These are phyloP conservation scores for Lithophane socia DNA, from an alignment of 2,888 invertebrate species.

Conservation along the genomic window DNA sequence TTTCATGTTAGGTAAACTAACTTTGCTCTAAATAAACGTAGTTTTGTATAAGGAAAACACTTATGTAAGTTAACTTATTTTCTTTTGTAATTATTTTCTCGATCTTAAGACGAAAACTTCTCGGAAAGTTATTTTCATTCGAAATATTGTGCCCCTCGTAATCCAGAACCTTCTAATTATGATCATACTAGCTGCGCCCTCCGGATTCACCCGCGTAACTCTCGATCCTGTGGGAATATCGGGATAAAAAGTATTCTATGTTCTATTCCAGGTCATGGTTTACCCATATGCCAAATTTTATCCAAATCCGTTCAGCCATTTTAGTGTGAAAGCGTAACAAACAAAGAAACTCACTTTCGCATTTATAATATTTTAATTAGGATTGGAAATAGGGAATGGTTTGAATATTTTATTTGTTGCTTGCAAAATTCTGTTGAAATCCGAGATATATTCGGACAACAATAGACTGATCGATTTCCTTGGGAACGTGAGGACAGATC, in stretches of 20 bases:
- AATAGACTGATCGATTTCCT: slow-evolving; percentile 1
- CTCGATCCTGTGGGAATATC: too few species aligned
- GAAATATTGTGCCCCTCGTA: background rate
- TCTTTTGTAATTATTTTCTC: background rate
- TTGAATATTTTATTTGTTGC: background rate
- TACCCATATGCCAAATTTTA: too few species aligned
- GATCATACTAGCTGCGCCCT: background rate
- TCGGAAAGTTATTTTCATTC: background rate
- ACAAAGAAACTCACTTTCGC: too few species aligned
- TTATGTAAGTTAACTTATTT: too few species aligned
- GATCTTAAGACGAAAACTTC: background rate
- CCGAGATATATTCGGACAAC: background rate
- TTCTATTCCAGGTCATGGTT: too few species aligned
- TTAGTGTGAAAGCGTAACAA: too few species aligned
- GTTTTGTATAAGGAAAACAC: background rate
- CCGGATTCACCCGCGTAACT: too few species aligned
- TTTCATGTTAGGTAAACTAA: slow-evolving; percentile 17
- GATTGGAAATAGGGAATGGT: background rate
- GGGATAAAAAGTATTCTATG: too few species aligned
- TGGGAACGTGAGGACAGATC: slow-evolving; percentile 5
- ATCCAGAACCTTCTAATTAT: too few species aligned
- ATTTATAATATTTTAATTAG: too few species aligned
- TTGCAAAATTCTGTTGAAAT: background rate
- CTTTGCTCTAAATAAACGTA: background rate
- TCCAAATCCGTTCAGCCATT: too few species aligned